These are phyloP conservation scores for Columba guinea DNA, from an alignment of 2,797 vertebrate genomes.

Conservation along the genomic window DNA sequence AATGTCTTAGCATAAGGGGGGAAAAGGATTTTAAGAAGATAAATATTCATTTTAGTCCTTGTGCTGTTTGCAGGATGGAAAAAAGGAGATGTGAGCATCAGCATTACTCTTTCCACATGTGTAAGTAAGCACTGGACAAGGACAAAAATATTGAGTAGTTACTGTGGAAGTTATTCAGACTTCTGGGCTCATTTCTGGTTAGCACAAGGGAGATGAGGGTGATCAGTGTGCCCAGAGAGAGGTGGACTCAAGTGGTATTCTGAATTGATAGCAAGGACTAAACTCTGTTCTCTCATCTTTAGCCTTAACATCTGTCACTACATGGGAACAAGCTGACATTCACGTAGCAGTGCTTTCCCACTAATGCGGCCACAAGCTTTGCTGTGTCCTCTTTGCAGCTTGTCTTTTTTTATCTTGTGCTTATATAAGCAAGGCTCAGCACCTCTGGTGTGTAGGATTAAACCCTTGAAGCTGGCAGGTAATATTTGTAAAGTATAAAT, in stretches of 20 bases:
- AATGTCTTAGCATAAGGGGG: not conserved
- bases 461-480: not conserved
- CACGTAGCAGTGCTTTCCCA: not conserved
- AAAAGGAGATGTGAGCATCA: not conserved
- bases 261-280: not conserved
- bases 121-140: not conserved
- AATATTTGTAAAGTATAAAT: not conserved
- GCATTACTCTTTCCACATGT: not conserved
- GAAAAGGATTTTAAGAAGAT: not conserved
- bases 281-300: not conserved
- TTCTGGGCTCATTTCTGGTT: not conserved
- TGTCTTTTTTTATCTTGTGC: constrained; percentile 5
- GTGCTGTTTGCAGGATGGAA: not conserved
- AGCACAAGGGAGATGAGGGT: not conserved
- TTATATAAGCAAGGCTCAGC: not conserved
- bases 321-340: not conserved
- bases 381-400: not conserved
- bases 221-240: not conserved
- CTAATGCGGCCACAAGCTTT: not conserved
- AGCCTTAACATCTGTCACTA: not conserved
- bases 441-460: constrained; percentile 26
- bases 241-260: not conserved
- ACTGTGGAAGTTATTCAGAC: not conserved
- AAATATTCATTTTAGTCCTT: not conserved
- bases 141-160: not conserved